Conservation (phyloP, 2,888 invertebrate species). For the Plusia festucae region DNA sequence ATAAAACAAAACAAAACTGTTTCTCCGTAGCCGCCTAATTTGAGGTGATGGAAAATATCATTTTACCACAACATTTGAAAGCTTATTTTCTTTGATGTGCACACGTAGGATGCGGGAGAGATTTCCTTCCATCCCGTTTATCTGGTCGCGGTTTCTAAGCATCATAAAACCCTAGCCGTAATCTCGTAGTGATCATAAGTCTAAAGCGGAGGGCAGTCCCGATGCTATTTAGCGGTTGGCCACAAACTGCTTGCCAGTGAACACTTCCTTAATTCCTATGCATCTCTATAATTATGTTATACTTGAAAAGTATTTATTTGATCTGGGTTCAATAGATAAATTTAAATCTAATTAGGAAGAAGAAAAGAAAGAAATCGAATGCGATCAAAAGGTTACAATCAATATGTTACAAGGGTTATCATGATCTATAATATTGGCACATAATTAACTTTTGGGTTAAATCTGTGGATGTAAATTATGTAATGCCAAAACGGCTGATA, state of each 20-base stretch:
- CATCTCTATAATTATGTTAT: slow-evolving; percentile 66
- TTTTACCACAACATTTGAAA: slow-evolving; percentile 47
- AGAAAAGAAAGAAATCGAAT: no score
- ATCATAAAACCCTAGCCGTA: slow-evolving; percentile 66
- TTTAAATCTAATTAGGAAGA: no score
- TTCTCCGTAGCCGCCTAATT: slow-evolving; percentile 33
- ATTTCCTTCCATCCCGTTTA: slow-evolving; percentile 59
- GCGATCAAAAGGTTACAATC: no score
- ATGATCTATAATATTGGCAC: no score
- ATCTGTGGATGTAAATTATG: not conserved
- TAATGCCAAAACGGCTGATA: no score
- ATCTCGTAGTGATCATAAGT: slow-evolving; percentile 69
- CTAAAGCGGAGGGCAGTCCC: slow-evolving; percentile 63
- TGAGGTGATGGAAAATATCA: slow-evolving; percentile 44
- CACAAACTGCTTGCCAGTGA: slow-evolving; percentile 72
- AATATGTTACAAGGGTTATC: no score
- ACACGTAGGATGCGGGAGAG: slow-evolving; percentile 39
- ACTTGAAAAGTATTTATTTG: slow-evolving; percentile 47
- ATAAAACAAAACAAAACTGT: slow-evolving; percentile 38
- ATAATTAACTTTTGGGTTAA: not conserved
- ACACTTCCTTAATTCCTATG: slow-evolving; percentile 76
- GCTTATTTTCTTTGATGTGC: slow-evolving; percentile 52
- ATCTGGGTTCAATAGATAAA: slow-evolving; percentile 2
- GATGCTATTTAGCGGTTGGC: slow-evolving; percentile 76
- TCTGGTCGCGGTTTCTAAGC: slow-evolving; percentile 64